Conservation (phyloP, 2,888 invertebrate species). For the Rutpela maculata region DNA sequence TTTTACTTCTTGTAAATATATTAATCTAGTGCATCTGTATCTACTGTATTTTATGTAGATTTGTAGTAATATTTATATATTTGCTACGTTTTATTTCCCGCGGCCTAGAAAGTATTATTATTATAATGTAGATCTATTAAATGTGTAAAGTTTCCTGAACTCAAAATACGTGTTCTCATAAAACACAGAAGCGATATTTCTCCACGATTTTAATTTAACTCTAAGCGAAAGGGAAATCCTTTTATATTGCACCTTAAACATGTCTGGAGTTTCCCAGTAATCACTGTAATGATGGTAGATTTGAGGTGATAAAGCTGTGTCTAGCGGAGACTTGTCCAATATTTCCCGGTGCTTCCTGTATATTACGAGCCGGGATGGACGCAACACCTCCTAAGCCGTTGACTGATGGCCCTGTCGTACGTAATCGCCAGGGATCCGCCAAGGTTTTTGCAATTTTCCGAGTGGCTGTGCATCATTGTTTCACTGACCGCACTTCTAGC, state of each 20-base stretch:
- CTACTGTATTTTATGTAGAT: too few relatives aligned
- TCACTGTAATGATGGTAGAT: conserved; percentile 51
- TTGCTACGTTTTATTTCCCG: too few relatives aligned
- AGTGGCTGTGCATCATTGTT: conserved; percentile 70
- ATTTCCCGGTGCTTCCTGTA: conserved; percentile 64
- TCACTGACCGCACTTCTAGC: conserved; percentile 63
- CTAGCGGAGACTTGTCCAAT: conserved; percentile 60
- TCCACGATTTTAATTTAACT: conserved; percentile 49
- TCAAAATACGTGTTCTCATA: neutral
- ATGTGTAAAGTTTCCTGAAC: neutral
- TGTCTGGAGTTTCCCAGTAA: conserved; percentile 42
- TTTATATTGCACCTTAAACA: conserved; percentile 48
- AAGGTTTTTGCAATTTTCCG: conserved; percentile 70
- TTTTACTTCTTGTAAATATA: too few relatives aligned
- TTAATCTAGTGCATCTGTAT: too few relatives aligned
- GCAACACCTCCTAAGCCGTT: conserved; percentile 68
- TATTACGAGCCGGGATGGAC: conserved; percentile 61
- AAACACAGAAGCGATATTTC: neutral
- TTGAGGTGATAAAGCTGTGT: conserved; percentile 61
- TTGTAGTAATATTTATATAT: too few relatives aligned
- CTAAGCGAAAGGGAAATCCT: conserved; percentile 51
- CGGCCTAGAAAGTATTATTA: too few relatives aligned
- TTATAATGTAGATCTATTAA: too few relatives aligned
- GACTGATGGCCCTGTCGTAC: conserved; percentile 69
- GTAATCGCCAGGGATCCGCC: conserved; percentile 68